phyloP scores from a whole-genome alignment of 2,888 invertebrate species.

The Synergus itoensis region DNA sequence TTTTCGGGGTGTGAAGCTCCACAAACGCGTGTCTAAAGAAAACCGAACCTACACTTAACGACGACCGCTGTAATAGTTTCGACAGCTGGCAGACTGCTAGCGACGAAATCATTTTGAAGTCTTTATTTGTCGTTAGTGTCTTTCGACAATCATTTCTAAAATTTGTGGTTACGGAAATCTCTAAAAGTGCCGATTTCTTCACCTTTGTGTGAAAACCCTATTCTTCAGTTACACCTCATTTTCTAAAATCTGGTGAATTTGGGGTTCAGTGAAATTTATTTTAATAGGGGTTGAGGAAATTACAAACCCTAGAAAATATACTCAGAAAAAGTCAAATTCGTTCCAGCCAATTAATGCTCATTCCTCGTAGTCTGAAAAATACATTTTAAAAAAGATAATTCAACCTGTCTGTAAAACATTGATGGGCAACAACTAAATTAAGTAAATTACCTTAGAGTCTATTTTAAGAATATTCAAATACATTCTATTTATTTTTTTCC shows the following conservation, averaged over 20 bases:
- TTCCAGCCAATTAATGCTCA: not conserved
- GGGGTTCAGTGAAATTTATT: not conserved
- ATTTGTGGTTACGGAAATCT: constrained; percentile 29
- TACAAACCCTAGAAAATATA: not conserved
- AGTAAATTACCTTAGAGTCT: too few relatives aligned
- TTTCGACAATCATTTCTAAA: constrained; percentile 28
- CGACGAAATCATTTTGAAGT: constrained; percentile 33
- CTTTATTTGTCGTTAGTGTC: constrained; percentile 37
- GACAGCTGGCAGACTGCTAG: constrained; percentile 39
- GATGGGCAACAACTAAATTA: too few relatives aligned
- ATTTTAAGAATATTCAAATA: too few relatives aligned
- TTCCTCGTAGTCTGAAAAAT: not conserved
- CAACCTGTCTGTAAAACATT: too few relatives aligned
- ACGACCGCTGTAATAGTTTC: constrained; percentile 31
- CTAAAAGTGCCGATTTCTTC: constrained; percentile 20
- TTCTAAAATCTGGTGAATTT: constrained; percentile 13
- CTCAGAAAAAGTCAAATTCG: not conserved
- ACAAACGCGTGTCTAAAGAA: constrained; percentile 30
- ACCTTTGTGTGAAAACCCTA: constrained; percentile 35
- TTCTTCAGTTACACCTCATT: constrained; percentile 20
- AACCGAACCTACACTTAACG: constrained; percentile 37
- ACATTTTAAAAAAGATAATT: not conserved
- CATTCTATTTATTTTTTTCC: not conserved
- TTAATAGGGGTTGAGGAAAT: not conserved
- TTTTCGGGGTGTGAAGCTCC: constrained; percentile 30